Evolutionary conservation across 2,888 invertebrate species (phyloP), one percentile per base, ranked within the genome.

Genomic region (Neuroscelio doddi): DNA sequence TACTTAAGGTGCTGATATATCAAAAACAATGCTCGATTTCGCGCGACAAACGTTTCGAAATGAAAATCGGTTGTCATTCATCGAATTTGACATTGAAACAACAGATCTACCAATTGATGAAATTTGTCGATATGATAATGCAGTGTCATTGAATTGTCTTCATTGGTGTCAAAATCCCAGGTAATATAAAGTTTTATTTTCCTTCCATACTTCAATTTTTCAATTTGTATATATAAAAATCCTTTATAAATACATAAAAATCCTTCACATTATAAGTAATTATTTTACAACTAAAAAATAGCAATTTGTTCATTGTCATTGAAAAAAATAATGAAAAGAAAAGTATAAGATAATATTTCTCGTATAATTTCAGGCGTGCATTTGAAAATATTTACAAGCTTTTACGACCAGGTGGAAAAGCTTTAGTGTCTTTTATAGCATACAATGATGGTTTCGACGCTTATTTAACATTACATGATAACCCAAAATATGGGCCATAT

Each of bases 91-190:
- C 74, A 90, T 93, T 34, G 83, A 85, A 39, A 83, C 87, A 0
- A 81, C 85, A 0, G 79, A 85, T 16, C 66, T 90, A 44, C 88
- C 89, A 0, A 78, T 81, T 0, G 83, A 88, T 15, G 74, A 88
- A 39, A 74, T 83, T 10, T 86, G 84, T 47, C 77, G 83, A 21
- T 93, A 91, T 74, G 88, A 91, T 76, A 91, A 93, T 76, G 87
- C 89, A 0, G 89, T 92, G 49, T 93, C 93, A 0, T 93, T 93
- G 79, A 93, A 93, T 79, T 90, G 92, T 64, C 85, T 94, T 1
- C 93, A 94, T 75, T 94, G 94, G 94, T 89, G 93, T 26, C 88
- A 88, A 70, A 88, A 93, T 76, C 90, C 91, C 80, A 87, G 88
- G 91, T 92, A 86, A 85, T 30, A 44, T 3, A 30, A 41, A 34